Conservation (phyloP, 2,113 vertebrate genomes). For the Mesitornis unicolor region DNA sequence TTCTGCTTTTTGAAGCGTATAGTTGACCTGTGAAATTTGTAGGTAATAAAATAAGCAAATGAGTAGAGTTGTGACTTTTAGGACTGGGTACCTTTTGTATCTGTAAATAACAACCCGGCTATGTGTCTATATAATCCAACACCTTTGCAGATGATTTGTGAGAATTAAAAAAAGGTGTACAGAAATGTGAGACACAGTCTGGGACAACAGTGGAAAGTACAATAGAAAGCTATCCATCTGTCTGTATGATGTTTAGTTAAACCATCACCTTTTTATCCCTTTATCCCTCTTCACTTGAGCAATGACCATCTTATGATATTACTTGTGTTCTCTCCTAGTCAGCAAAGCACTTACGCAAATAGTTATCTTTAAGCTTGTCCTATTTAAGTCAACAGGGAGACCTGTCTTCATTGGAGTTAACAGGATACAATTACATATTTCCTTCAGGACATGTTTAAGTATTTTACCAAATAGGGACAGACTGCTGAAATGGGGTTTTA, state of each 20-base stretch:
- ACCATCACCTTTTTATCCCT: not conserved
- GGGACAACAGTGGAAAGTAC: conserved; percentile 12
- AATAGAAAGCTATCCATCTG: not conserved
- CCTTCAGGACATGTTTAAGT: not conserved
- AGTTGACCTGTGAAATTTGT: not conserved
- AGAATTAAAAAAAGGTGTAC: not conserved
- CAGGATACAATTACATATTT: not conserved
- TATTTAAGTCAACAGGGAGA: not conserved
- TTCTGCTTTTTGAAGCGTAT: not conserved
- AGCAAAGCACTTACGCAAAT: not conserved
- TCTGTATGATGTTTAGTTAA: not conserved
- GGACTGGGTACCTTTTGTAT: not conserved
- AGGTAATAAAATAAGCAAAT: not conserved
- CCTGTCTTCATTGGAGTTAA: not conserved
- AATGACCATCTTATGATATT: not conserved
- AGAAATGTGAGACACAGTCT: not conserved
- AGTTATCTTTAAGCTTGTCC: not conserved
- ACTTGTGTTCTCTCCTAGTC: not conserved
- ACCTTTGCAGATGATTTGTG: not conserved
- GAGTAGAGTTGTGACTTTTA: not conserved
- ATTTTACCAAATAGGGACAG: not conserved
- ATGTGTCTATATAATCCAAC: not conserved
- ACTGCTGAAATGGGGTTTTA: not conserved
- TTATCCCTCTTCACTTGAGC: not conserved
- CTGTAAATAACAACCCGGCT: not conserved